These are phyloP conservation scores for Ormyrus nitidulus DNA, from an alignment of 2,888 invertebrate species.

Conservation along the genomic window DNA sequence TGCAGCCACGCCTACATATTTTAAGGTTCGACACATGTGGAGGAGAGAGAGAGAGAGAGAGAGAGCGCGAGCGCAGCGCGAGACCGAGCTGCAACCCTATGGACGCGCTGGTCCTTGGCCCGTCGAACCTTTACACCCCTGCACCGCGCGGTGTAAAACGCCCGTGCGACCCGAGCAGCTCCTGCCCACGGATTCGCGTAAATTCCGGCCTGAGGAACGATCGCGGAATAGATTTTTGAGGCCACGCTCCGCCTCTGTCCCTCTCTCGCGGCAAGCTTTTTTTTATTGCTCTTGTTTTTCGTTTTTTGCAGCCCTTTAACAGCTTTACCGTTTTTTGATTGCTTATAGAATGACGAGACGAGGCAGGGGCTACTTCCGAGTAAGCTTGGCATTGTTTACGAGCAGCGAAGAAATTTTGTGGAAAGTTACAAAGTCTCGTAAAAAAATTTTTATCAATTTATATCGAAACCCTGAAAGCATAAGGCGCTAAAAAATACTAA, in stretches of 20 bases:
- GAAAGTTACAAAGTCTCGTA: too few species aligned
- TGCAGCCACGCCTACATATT: slow-evolving; percentile 75
- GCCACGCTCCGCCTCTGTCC: slow-evolving; percentile 46
- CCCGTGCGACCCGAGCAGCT: neutral
- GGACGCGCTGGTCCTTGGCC: slow-evolving; percentile 44
- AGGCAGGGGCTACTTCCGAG: too few species aligned
- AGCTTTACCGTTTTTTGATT: too few species aligned
- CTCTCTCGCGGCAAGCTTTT: neutral
- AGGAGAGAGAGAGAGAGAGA: slow-evolving; percentile 44
- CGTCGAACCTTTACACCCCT: slow-evolving; percentile 31
- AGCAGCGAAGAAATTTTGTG: too few species aligned
- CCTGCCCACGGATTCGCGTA: slow-evolving; percentile 45
- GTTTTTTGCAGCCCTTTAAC: neutral
- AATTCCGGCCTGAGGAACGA: slow-evolving; percentile 71
- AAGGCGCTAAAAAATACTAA: slow-evolving; percentile 27
- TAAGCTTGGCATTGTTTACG: too few species aligned
- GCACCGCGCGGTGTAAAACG: neutral
- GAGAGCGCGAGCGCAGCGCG: slow-evolving; percentile 38
- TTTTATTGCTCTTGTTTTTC: neutral
- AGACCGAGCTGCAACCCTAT: slow-evolving; percentile 32
- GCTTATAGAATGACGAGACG: too few species aligned
- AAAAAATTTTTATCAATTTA: neutral
- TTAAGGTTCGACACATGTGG: slow-evolving; percentile 75
- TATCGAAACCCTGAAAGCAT: slow-evolving; percentile 5
- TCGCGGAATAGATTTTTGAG: slow-evolving; percentile 69